Percentiles rank a stretch among this genome's conserved stretches.
These are phyloP conservation scores for Prietella phreatophila DNA, from an alignment of 2,113 vertebrate species.

Conservation along the genomic window DNA sequence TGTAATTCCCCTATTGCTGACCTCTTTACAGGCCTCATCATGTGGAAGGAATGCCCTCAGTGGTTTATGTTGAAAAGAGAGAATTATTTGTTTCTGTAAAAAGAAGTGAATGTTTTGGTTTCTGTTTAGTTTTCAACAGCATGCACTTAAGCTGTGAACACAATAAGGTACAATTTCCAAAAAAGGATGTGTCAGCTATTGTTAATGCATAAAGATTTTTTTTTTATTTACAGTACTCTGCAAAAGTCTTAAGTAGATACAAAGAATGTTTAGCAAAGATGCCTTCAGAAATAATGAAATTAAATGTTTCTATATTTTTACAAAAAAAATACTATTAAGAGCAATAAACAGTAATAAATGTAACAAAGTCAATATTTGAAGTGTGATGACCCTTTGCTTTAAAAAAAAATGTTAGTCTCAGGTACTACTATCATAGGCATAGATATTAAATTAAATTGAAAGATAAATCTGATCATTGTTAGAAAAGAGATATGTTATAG, in stretches of 20 bases:
- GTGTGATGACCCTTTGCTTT: too few relatives aligned
- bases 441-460: not conserved
- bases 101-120: not conserved
- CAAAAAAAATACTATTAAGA: too few relatives aligned
- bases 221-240: too few relatives aligned
- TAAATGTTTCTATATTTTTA: too few relatives aligned
- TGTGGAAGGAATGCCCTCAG: not conserved
- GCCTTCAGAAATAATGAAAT: too few relatives aligned
- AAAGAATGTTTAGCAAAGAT: too few relatives aligned
- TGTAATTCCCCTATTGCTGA: not conserved
- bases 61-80: conserved; percentile 4
- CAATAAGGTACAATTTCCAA: not conserved
- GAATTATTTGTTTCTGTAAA: not conserved
- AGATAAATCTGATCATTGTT: not conserved
- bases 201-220: not conserved
- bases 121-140: not conserved
- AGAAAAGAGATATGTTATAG: not conserved
- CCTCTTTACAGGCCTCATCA: not conserved
- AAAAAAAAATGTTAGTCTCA: too few relatives aligned
- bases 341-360: too few relatives aligned
- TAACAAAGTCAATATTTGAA: too few relatives aligned
- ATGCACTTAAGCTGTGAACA: not conserved
- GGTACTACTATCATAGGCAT: not conserved
- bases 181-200: not conserved
- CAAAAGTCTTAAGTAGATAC: too few relatives aligned